Evolutionary conservation across 92 coral and sea anemone genomes (phyloP), one percentile per base, ranked within the genome.

Genomic region (Metridium senile): DNA sequence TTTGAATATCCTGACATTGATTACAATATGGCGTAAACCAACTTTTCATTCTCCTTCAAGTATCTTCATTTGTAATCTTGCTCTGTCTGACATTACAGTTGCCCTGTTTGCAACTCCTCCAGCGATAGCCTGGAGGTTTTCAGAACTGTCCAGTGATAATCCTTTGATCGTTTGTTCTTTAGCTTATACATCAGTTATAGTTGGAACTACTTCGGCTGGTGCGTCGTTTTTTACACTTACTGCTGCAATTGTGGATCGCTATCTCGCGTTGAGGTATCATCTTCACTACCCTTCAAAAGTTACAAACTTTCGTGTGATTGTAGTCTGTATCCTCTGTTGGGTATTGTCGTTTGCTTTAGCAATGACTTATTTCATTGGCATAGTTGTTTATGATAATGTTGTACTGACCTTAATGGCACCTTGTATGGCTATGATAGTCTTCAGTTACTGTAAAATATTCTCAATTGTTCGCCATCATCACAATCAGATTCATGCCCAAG

Each of bases 31-130:
- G 76, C 49, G 49, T 1, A 72, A 18, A 21, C 1, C 13, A 26
- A 26, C 51, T 28, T 31, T 72, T 4, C 65, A 30, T 11, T 25
- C 45, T 57, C 76, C 76, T 1, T 72, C 76, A 1, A 72, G 31
- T 53, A 25, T 72, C 19, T 72, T 72, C 43, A 9, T 72, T 11
- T 72, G 39, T 33, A 72, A 54, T 35, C 66, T 72, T 0, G 76
- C 76, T 31, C 18, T 72, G 0, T 72, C 76, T 29, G 76, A 72
- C 26, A 49, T 72, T 1, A 49, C 51, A 19, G 65, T 72, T 10
- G 76, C 65, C 16, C 0, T 54, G 9, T 27, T 72, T 4, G 76
- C 52, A 20, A 18, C 0, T n/a, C 65, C 65, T 4, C 26, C 20
- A 0, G 1, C 16, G 2, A 2, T 30, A 7, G 49, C 27, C 19